Base-by-base conservation (phyloP, 2,888 invertebrate genomes). In the Trichopoda pennipes region DNA sequence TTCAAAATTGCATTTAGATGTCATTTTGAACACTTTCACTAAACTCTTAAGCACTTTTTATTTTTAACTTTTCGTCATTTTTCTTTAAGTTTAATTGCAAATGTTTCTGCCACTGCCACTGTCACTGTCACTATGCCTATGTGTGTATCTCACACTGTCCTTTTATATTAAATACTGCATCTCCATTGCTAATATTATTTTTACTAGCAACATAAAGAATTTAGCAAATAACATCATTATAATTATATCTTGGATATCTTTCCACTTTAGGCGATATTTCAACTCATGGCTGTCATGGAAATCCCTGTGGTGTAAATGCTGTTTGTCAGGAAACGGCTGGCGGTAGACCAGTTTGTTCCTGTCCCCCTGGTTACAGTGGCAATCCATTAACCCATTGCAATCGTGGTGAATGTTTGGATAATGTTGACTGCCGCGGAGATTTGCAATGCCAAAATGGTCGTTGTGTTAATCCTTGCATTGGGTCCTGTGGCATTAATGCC, bases 291-390 rank as follows among this genome's bases (percentile, higher is more conserved):
- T 94, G 94, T 85, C 92, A 93, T 0, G 92, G 93, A 1, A 92
- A 91, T 87, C 94, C 94, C 0, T 95, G 95, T 86, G 95, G 95
- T 3, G 92, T 93, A 9, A 94, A 94, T 55, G 94, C 95, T 2
- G 93, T 94, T 82, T 95, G 95, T 87, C 93, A 93, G 81, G 91
- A 91, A 83, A 91, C 92, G 81, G 91, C 93, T 84, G 94, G 94
- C 84, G 95, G 95, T 83, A 92, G 96, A 69, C 95, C 96, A 0
- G 95, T 96, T 8, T 96, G 96, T 88, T 95, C 95, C 28, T 96
- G 96, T 86, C 92, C 95, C 84, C 94, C 95, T 12, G 95, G 96
- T 0, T 94, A 96, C 90, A 94, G 94, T 85, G 97, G 96, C 38
- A 96, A 96, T 90, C 96, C 97, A 0, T 91, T 96, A 80, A 92